Conservation (phyloP, 2,113 vertebrate genomes). For the Typhlomys cinereus region DNA sequence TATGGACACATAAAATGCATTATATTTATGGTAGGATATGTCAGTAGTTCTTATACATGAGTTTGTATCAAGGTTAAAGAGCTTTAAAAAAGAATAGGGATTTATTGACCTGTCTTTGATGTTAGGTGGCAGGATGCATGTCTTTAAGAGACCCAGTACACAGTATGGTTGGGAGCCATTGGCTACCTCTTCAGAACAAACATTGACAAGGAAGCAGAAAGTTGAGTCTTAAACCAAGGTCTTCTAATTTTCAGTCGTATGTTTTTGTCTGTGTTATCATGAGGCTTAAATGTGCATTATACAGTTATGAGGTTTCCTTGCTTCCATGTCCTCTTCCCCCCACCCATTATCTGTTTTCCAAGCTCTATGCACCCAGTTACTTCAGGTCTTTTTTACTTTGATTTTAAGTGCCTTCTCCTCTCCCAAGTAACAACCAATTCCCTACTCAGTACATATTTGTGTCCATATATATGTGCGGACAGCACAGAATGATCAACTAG, state of each 20-base stretch:
- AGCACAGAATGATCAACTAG: neutral
- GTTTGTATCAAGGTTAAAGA: neutral
- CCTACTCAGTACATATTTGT: neutral
- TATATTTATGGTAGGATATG: neutral
- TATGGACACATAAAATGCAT: neutral
- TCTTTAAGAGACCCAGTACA: neutral
- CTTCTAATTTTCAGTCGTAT: neutral
- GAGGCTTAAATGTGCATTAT: neutral
- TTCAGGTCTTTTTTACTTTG: neutral
- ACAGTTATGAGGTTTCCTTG: neutral
- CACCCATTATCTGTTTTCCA: neutral
- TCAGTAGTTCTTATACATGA: slow-evolving; percentile 1
- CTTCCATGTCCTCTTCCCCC: accelerated
- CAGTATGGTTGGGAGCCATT: neutral
- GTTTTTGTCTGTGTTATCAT: neutral
- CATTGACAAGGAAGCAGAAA: neutral
- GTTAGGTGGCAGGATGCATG: neutral
- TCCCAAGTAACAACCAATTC: neutral
- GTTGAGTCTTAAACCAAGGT: neutral
- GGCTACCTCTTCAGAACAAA: neutral
- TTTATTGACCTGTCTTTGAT: neutral
- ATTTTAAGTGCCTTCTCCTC: neutral
- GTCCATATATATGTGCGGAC: neutral
- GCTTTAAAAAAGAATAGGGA: neutral
- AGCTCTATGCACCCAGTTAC: neutral